Percentiles rank a stretch among this genome's conserved stretches.
Evolutionary conservation across 2,113 vertebrate species (phyloP).

Genomic region (Corythornis madagascariensis): DNA sequence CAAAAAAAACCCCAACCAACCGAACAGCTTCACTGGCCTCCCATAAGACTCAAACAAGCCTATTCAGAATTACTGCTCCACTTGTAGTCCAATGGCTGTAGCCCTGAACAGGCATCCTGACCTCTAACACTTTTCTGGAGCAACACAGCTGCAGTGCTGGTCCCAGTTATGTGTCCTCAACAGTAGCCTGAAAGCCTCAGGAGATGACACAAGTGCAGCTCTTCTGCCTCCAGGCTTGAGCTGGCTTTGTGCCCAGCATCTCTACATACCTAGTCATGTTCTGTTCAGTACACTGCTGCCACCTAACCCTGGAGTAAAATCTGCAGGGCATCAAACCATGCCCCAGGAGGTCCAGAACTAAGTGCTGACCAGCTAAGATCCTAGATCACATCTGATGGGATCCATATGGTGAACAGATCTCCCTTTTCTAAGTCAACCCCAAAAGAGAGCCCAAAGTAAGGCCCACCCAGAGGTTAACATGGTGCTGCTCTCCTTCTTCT

Average conservation of each 20-base stretch:
- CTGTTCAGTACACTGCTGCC: neutral
- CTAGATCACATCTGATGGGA: neutral
- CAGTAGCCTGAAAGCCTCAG: neutral
- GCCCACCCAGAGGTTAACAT: neutral
- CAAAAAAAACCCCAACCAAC: neutral
- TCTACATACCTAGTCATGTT: accelerated
- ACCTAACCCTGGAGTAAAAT: neutral
- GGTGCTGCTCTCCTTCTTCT: neutral
- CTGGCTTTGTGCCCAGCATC: neutral
- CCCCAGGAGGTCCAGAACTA: neutral
- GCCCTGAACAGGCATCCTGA: neutral
- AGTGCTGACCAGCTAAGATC: neutral
- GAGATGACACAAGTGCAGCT: accelerated
- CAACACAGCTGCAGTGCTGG: neutral
- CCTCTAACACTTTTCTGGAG: neutral
- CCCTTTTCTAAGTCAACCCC: neutral
- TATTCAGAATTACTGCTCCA: neutral
- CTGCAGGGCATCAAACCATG: neutral
- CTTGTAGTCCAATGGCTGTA: neutral
- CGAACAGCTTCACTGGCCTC: neutral
- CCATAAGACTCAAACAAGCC: neutral
- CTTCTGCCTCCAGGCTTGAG: neutral
- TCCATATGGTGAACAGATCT: neutral
- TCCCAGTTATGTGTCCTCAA: neutral
- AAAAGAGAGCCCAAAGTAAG: neutral